Percentiles rank a stretch among this genome's conserved stretches.
phyloP scores from a whole-genome alignment of 35 echinoderm and acorn worm species.

The Apostichopus californicus region DNA sequence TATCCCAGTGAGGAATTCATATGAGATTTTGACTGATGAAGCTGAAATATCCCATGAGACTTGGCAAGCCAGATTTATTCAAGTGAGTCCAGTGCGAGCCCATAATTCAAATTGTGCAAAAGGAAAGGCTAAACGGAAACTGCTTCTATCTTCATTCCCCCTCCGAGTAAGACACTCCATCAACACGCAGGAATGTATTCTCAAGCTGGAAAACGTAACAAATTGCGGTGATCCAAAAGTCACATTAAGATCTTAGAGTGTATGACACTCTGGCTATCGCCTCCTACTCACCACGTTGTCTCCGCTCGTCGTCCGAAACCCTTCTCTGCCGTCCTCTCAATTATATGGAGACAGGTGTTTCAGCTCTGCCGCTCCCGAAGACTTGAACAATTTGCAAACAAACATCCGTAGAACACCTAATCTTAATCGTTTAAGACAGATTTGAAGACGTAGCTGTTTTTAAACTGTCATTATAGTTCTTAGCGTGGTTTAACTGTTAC shows the following conservation, averaged over 20 bases:
- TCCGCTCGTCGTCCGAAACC: too few species aligned
- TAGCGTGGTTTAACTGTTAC: too few species aligned
- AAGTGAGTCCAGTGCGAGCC: neutral
- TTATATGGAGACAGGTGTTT: too few species aligned
- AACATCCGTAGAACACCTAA: too few species aligned
- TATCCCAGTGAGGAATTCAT: neutral
- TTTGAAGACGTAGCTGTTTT: too few species aligned
- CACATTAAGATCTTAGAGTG: neutral
- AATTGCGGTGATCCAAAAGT: neutral
- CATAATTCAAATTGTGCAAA: neutral
- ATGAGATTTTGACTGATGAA: neutral
- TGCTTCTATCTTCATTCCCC: neutral
- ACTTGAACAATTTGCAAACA: too few species aligned
- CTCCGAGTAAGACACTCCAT: neutral
- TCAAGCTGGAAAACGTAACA: neutral
- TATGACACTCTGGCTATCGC: too few species aligned
- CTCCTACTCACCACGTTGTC: too few species aligned
- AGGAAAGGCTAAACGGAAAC: neutral
- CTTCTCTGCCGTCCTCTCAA: too few species aligned
- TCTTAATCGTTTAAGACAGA: too few species aligned
- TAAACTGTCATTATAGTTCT: too few species aligned
- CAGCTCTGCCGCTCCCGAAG: too few species aligned
- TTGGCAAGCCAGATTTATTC: neutral
- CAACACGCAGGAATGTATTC: neutral
- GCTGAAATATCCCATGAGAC: neutral